Conservation (phyloP, 2,888 invertebrate species). For the Athalia circularis region DNA sequence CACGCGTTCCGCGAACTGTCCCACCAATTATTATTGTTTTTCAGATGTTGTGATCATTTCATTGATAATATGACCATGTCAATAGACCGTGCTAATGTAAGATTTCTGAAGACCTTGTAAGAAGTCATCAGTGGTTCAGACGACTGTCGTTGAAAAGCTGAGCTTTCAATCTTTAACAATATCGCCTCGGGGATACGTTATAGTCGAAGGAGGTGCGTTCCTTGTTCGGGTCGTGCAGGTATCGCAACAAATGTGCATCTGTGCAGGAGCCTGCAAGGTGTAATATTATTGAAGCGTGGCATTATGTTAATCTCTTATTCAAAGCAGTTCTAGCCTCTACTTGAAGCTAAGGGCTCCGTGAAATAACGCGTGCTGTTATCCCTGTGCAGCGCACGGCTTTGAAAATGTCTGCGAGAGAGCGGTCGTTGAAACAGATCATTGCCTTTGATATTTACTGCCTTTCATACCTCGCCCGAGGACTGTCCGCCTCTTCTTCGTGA, state of each 20-base stretch:
- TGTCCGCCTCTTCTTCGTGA: conserved; percentile 34
- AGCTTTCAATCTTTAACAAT: conserved; percentile 20
- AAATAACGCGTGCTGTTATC: conserved; percentile 30
- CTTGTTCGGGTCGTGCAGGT: conserved; percentile 26
- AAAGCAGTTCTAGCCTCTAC: conserved; percentile 42
- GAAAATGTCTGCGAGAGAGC: conserved; percentile 40
- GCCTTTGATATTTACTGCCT: conserved; percentile 45
- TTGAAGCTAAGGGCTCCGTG: conserved; percentile 24
- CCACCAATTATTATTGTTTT: neutral
- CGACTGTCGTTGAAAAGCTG: neutral
- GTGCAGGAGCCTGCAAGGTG: conserved; percentile 41
- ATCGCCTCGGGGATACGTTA: conserved; percentile 15
- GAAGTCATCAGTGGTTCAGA: neutral
- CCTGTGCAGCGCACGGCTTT: conserved; percentile 17
- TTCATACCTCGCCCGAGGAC: conserved; percentile 37
- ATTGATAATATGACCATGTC: neutral
- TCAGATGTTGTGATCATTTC: neutral
- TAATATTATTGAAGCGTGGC: conserved; percentile 44
- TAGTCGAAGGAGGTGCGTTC: conserved; percentile 13
- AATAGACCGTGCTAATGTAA: conserved; percentile 8
- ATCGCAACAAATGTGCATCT: conserved; percentile 40
- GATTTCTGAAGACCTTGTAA: too few species aligned
- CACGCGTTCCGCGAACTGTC: too few species aligned
- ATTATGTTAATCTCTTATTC: conserved; percentile 46
- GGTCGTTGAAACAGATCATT: conserved; percentile 45